Percentiles rank a stretch among this genome's conserved stretches.
Evolutionary conservation across 2,797 vertebrate genomes (phyloP).

Genomic region (Pteronotus mesoamericanus): DNA sequence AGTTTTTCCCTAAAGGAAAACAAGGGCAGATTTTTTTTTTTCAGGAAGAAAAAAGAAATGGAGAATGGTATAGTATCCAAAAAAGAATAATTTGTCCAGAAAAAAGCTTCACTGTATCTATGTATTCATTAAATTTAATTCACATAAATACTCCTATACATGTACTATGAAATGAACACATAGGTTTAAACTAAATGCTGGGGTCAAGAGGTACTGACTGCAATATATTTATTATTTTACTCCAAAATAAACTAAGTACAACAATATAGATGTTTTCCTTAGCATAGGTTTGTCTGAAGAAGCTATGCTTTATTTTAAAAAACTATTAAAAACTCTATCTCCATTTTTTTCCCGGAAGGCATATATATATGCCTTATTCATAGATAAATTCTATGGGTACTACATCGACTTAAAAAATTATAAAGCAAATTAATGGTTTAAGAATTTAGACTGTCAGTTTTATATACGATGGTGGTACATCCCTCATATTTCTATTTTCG

Average conservation of each 20-base stretch:
- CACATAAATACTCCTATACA: neutral
- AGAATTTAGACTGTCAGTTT: neutral
- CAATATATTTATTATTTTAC: neutral
- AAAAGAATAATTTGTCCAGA: neutral
- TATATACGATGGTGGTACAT: neutral
- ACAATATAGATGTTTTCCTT: neutral
- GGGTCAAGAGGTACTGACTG: neutral
- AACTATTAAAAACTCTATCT: neutral
- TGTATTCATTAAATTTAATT: neutral
- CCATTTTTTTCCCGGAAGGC: neutral
- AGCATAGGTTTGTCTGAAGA: neutral
- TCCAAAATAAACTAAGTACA: neutral
- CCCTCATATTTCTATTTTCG: neutral
- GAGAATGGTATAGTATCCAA: neutral
- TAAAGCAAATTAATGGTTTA: neutral
- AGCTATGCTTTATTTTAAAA: conserved; percentile 26
- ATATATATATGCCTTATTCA: neutral
- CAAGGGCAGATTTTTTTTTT: neutral
- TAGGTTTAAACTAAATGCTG: neutral
- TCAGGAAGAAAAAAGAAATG: neutral
- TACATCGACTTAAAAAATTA: neutral
- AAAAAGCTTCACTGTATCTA: neutral
- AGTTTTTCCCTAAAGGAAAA: neutral
- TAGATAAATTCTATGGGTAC: neutral
- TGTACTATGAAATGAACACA: neutral